phyloP scores from a whole-genome alignment of 2,797 vertebrate species.

The Schizopygopsis pylzovi region DNA sequence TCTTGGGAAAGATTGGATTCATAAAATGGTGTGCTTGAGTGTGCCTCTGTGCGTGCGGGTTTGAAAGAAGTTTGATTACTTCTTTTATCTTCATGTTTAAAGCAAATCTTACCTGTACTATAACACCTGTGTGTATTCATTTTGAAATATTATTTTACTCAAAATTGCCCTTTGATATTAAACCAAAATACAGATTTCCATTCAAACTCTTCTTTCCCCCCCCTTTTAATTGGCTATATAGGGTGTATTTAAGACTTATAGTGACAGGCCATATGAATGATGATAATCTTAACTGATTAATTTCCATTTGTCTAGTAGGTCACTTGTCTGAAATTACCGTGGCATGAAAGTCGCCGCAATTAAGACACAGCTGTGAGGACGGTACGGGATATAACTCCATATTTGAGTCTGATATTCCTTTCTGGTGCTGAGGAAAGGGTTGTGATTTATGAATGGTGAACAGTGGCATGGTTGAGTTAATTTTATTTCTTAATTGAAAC shows the following conservation, averaged over 20 bases:
- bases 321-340: slow-evolving; percentile 65
- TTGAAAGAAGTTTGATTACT: slow-evolving; percentile 18
- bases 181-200: slow-evolving; percentile 13
- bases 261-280: slow-evolving; percentile 54
- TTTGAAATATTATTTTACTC: neutral
- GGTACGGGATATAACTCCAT: slow-evolving; percentile 64
- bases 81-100: slow-evolving; percentile 7
- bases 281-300: slow-evolving; percentile 66
- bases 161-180: slow-evolving; percentile 3
- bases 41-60: neutral
- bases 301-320: slow-evolving; percentile 68
- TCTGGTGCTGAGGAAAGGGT: neutral
- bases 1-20: neutral
- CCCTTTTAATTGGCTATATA: slow-evolving; percentile 13
- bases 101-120: slow-evolving; percentile 7
- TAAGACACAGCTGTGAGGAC: slow-evolving; percentile 71
- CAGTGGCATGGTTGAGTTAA: neutral
- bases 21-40: slow-evolving; percentile 27
- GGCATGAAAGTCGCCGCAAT: slow-evolving; percentile 77
- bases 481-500: slow-evolving; percentile 45
- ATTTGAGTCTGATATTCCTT: slow-evolving; percentile 59
- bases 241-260: slow-evolving; percentile 19
- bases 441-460: slow-evolving; percentile 30
- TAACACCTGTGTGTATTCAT: neutral
- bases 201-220: neutral